Conservation (phyloP, 2,888 invertebrate genomes). For the Coenonympha arcania region DNA sequence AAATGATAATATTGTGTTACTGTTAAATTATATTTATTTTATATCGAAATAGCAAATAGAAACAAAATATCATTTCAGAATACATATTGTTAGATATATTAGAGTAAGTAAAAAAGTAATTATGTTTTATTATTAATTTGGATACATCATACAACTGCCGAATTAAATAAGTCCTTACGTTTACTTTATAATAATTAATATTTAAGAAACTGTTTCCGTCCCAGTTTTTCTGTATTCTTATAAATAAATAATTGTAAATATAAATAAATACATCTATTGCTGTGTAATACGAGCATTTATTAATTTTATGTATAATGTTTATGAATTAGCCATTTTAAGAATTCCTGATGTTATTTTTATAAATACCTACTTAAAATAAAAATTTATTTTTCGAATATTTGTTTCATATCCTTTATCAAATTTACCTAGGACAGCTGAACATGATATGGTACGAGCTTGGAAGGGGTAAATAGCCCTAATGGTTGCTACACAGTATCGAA, state of each 20-base stretch:
- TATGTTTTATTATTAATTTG: constrained; percentile 1
- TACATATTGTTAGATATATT: constrained; percentile 7
- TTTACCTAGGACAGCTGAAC: neutral
- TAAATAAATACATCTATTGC: constrained; percentile 15
- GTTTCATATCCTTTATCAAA: neutral
- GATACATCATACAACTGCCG: constrained; percentile 23
- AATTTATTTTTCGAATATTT: constrained; percentile 6
- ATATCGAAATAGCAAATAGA: constrained; percentile 4
- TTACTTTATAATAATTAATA: constrained; percentile 1
- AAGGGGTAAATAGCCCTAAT: no score
- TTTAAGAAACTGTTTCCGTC: constrained; percentile 13
- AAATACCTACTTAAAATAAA: constrained; percentile 12
- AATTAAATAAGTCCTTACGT: constrained; percentile 16
- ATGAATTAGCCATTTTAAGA: constrained; percentile 48
- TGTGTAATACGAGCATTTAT: constrained; percentile 54
- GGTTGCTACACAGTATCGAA: no score
- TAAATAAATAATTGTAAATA: constrained; percentile 5
- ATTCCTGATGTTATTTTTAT: constrained; percentile 15
- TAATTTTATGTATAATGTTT: constrained; percentile 48
- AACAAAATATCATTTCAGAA: constrained; percentile 7
- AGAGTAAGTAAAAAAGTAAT: neutral
- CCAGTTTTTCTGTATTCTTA: constrained; percentile 4
- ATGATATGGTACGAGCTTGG: no score
- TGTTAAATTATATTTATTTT: constrained; percentile 24
- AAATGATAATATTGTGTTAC: constrained; percentile 11